A percentile compares a stretch with the other conserved stretches of the same genome.
These are phyloP conservation scores for Pelochelys cantorii DNA, from an alignment of 2,797 vertebrate genomes.

Conservation along the genomic window DNA sequence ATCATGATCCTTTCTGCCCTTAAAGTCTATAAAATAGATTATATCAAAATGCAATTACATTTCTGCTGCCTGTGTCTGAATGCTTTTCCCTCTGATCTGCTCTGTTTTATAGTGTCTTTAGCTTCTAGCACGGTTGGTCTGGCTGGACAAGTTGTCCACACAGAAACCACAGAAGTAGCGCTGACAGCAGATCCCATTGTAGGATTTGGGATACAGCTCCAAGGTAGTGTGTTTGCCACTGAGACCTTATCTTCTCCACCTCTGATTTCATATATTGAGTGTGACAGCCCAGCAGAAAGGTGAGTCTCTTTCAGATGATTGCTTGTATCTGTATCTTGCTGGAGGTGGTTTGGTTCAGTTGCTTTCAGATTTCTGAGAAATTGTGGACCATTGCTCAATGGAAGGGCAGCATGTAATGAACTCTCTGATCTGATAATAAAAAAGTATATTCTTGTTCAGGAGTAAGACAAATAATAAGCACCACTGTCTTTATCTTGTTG, in stretches of 20 bases:
- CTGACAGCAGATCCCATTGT: slow-evolving; percentile 94
- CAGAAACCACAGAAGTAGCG: slow-evolving; percentile 94
- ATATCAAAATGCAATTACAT: slow-evolving; percentile 22
- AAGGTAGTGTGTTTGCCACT: slow-evolving; percentile 96
- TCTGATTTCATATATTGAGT: slow-evolving; percentile 97
- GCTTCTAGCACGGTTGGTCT: slow-evolving; percentile 96
- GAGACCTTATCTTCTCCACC: slow-evolving; percentile 97
- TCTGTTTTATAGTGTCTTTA: slow-evolving; percentile 89
- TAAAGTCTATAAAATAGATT: not conserved
- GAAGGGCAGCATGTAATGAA: slow-evolving; percentile 54
- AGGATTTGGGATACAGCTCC: slow-evolving; percentile 97
- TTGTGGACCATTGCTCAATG: slow-evolving; percentile 34
- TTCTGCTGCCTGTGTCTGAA: slow-evolving; percentile 24
- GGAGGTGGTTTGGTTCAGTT: not conserved
- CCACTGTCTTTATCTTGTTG: slow-evolving; percentile 53
- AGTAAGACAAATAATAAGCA: slow-evolving; percentile 60
- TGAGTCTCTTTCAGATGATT: slow-evolving; percentile 69
- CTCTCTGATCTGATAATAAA: slow-evolving; percentile 66
- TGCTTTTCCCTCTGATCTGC: slow-evolving; percentile 50
- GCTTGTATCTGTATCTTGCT: not conserved
- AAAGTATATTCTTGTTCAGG: slow-evolving; percentile 65
- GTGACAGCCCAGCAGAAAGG: slow-evolving; percentile 97
- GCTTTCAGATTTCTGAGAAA: slow-evolving; percentile 54
- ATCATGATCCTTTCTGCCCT: not conserved
- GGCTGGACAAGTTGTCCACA: slow-evolving; percentile 97